Evolutionary conservation across 2,797 vertebrate genomes (phyloP), one percentile per base, ranked within the genome.

Genomic region (Miichthys miiuy): DNA sequence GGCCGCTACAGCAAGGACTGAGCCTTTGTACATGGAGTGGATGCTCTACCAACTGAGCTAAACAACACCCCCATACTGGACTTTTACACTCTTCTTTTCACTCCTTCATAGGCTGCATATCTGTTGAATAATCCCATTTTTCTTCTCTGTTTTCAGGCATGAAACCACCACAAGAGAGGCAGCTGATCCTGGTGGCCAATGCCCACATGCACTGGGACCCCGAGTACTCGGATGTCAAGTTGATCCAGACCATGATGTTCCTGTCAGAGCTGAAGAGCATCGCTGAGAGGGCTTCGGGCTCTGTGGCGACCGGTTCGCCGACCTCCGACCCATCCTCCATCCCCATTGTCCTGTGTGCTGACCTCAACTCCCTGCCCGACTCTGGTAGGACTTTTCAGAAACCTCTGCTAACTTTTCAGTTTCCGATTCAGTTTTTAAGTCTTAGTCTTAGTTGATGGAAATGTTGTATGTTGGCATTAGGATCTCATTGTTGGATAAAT

Each of bases 161-260:
- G 89, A 98, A 98, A 81, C 91, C 95, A 0, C 93, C 95, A 54
- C 95, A 96, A 92, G 97, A 98, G 87, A 95, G 96, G 84, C 97
- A 98, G 92, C 95, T 97, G 84, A 94, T 99, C 70, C 95, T 99
- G 27, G 97, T 99, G 87, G 98, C 97, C 85, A 99, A 99, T 70
- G 98, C 98, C 86, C 98, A 99, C 93, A 98, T 99, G 97, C 98
- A 99, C 94, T 99, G 98, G 98, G 98, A 99, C 95, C 98, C 98
- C 0, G 98, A 99, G 84, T 99, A 96, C 93, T 99, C 97, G 0
- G 98, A 99, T 79, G 98, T 99, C 75, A 99, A 99, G 93, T 93
- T 99, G 88, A 96, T 99, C 91, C 98, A 99, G 92, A 99, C 98
- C 13, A 97, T 99, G 97, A 99, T 99, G 98, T 99, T 99, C 91